A percentile compares a stretch with the other conserved stretches of the same genome.
phyloP scores from a whole-genome alignment of 1,140 invertebrate genomes.

The Helicoverpa armigera region DNA sequence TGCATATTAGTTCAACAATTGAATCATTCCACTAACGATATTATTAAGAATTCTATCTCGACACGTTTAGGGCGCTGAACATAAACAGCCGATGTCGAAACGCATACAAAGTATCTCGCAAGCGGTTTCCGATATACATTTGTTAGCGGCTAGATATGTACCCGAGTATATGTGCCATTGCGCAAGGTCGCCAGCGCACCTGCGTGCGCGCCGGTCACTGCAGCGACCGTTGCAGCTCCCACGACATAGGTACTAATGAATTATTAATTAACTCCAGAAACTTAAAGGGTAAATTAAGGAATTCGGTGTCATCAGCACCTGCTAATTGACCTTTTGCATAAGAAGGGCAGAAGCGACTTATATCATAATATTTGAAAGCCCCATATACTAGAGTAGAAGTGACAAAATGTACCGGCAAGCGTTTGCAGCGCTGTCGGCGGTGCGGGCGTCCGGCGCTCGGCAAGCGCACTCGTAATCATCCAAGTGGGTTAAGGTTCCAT shows the following conservation, averaged over 20 bases:
- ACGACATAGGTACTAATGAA: slow-evolving; percentile 64
- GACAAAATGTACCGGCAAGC: slow-evolving; percentile 69
- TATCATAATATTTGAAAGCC: background rate
- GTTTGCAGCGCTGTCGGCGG: slow-evolving; percentile 69
- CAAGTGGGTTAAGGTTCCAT: slow-evolving; percentile 86
- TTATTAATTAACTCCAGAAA: slow-evolving; percentile 62
- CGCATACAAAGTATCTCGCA: slow-evolving; percentile 71
- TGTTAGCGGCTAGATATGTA: slow-evolving; percentile 64
- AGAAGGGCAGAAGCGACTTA: background rate
- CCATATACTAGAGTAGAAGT: slow-evolving; percentile 1
- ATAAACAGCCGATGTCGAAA: slow-evolving; percentile 64
- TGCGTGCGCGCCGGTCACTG: slow-evolving; percentile 64
- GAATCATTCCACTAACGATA: slow-evolving; percentile 54
- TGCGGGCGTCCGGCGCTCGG: slow-evolving; percentile 72
- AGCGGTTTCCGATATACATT: slow-evolving; percentile 71
- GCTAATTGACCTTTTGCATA: slow-evolving; percentile 50
- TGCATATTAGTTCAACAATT: slow-evolving; percentile 55
- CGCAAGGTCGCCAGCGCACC: slow-evolving; percentile 74
- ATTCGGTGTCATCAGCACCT: slow-evolving; percentile 60
- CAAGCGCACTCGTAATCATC: slow-evolving; percentile 81
- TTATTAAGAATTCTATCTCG: slow-evolving; percentile 52
- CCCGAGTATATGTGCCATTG: slow-evolving; percentile 69
- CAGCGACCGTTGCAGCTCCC: slow-evolving; percentile 71
- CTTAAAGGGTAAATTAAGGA: slow-evolving; percentile 59
- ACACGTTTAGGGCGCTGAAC: slow-evolving; percentile 54